Evolutionary conservation across 2,888 invertebrate genomes (phyloP).

Genomic region (Athrips mouffetella): DNA sequence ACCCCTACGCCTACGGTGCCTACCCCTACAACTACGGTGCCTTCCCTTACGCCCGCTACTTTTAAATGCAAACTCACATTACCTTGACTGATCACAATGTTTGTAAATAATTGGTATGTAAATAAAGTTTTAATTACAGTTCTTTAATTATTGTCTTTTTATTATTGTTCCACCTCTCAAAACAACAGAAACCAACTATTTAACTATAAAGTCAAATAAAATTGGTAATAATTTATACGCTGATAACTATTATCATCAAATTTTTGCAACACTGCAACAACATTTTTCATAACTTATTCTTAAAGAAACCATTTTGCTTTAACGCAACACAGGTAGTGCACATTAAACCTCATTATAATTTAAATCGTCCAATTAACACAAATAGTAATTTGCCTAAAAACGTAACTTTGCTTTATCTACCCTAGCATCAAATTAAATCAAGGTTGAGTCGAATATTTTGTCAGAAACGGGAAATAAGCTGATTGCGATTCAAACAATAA

Average conservation of each 20-base stretch:
- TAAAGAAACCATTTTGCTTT: constrained; percentile 1
- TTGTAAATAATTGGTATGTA: constrained; percentile 42
- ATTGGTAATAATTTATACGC: not conserved
- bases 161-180: not conserved
- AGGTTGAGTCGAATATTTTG: constrained; percentile 24
- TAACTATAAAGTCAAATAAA: too few relatives aligned
- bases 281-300: not conserved
- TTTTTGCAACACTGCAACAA: constrained; percentile 1
- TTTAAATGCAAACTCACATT: constrained; percentile 26
- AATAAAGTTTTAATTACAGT: constrained; percentile 32
- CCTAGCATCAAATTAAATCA: constrained; percentile 23
- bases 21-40: constrained; percentile 25
- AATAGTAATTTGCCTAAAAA: constrained; percentile 26
- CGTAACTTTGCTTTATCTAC: constrained; percentile 26
- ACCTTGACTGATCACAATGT: not conserved
- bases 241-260: too few relatives aligned
- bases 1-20: constrained; percentile 29
- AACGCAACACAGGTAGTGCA: constrained; percentile 1
- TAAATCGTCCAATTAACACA: constrained; percentile 35
- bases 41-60: constrained; percentile 32
- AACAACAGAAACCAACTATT: too few relatives aligned
- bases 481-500: constrained; percentile 22
- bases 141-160: constrained; percentile 8
- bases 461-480: constrained; percentile 19
- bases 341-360: constrained; percentile 30